phyloP scores from a whole-genome alignment of 2,888 invertebrate genomes.

The Nysson spinosus region DNA sequence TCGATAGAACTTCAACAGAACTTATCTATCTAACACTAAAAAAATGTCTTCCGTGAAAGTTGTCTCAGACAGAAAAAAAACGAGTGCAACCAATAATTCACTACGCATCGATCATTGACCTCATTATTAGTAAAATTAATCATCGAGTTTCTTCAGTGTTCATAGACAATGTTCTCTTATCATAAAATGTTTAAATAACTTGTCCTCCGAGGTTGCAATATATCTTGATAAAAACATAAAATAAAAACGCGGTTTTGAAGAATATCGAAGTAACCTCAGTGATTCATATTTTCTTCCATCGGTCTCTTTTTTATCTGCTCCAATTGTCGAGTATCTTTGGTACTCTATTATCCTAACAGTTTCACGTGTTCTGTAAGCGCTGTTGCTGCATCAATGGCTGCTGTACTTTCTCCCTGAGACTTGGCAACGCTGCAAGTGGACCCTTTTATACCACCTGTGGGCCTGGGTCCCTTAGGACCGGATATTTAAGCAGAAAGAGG shows the following conservation, averaged over 20 bases:
- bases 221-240: no score
- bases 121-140: slow-evolving; percentile 28
- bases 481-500: slow-evolving; percentile 19
- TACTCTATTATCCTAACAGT: slow-evolving; percentile 25
- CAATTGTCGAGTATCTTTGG: slow-evolving; percentile 25
- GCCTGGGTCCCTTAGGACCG: slow-evolving; percentile 28
- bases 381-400: slow-evolving; percentile 26
- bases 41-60: not conserved
- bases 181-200: no score
- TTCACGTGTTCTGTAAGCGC: slow-evolving; percentile 11
- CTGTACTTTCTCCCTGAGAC: slow-evolving; percentile 15
- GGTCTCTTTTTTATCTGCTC: not conserved
- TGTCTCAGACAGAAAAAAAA: slow-evolving; percentile 15
- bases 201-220: no score
- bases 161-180: no score
- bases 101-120: slow-evolving; percentile 28
- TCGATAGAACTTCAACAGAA: no score
- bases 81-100: not conserved
- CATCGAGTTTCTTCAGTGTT: no score
- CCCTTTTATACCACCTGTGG: slow-evolving; percentile 43
- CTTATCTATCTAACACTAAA: no score
- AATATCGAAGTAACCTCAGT: no score
- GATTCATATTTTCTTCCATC: not conserved
- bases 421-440: slow-evolving; percentile 43
- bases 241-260: no score